A percentile compares a stretch with the other conserved stretches of the same genome.
Conservation (phyloP, 30 jellyfish, hydroid and myxozoan genomes). For the Aurelia sp. region DNA sequence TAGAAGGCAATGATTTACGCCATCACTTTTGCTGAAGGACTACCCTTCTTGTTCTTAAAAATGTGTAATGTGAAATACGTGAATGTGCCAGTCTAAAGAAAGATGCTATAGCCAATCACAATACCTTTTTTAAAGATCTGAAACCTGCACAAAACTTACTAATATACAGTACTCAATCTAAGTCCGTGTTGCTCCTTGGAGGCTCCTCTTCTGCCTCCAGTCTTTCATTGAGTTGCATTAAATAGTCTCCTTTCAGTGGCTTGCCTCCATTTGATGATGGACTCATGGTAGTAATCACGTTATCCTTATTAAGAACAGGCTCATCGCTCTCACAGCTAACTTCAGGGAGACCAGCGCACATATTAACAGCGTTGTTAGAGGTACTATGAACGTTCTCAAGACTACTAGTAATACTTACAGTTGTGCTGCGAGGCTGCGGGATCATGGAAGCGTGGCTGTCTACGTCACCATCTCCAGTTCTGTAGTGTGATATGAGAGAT, state of each 20-base stretch:
- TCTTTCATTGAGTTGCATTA: conserved; percentile 7
- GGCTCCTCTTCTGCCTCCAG: conserved; percentile 3
- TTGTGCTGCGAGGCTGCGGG: conserved; percentile 97
- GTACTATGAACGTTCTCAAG: conserved; percentile 84
- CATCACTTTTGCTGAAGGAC: no score
- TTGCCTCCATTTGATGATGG: conserved; percentile 43
- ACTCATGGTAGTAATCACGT: conserved; percentile 26
- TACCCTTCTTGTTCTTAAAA: no score
- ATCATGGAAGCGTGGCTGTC: conserved; percentile 97
- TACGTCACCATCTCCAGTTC: conserved; percentile 92
- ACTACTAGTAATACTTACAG: conserved; percentile 96
- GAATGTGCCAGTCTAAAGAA: no score
- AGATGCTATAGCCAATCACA: no score
- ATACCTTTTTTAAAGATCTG: no score
- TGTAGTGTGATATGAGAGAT: conserved; percentile 87
- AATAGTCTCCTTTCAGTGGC: conserved; percentile 12
- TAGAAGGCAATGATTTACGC: no score
- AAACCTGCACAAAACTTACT: no score
- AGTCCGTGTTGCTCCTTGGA: not conserved
- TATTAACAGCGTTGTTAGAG: conserved; percentile 65
- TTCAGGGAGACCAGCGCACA: conserved; percentile 86
- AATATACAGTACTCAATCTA: no score
- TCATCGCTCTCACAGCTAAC: conserved; percentile 85
- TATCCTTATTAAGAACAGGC: conserved; percentile 41
- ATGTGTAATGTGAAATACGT: no score